Evolutionary conservation across 2,113 vertebrate genomes (phyloP).

Genomic region (Macaca nemestrina): DNA sequence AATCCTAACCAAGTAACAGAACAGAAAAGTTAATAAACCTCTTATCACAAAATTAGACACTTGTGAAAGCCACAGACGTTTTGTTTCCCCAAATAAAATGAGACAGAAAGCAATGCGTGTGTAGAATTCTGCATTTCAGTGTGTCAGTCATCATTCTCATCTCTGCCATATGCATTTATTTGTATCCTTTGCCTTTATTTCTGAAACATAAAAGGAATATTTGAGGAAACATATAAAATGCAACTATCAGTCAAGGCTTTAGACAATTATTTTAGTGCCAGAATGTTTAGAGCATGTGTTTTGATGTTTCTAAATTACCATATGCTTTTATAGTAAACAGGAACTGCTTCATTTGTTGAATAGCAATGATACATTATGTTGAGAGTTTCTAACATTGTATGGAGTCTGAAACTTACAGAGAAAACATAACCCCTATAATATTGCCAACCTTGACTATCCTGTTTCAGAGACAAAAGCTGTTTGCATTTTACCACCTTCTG

Average conservation of each 20-base stretch:
- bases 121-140: background rate
- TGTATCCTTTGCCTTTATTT: constrained; percentile 24
- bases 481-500: constrained; percentile 10
- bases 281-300: constrained; percentile 58
- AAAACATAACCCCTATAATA: background rate
- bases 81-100: background rate
- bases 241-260: constrained; percentile 33
- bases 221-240: constrained; percentile 30
- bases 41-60: background rate
- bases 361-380: constrained; percentile 29
- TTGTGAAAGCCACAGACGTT: background rate
- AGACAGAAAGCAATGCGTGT: background rate
- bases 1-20: background rate
- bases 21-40: background rate
- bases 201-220: constrained; percentile 28
- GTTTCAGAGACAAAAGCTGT: background rate
- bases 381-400: constrained; percentile 10
- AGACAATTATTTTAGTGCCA: constrained; percentile 56
- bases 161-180: background rate
- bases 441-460: background rate
- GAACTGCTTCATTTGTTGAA: constrained; percentile 51
- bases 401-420: constrained; percentile 23
- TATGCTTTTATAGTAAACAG: constrained; percentile 63
- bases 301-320: constrained; percentile 64
- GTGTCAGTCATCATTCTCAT: background rate